Base-by-base conservation (phyloP, 2,797 vertebrate genomes). In the Bovichtus diacanthus region DNA sequence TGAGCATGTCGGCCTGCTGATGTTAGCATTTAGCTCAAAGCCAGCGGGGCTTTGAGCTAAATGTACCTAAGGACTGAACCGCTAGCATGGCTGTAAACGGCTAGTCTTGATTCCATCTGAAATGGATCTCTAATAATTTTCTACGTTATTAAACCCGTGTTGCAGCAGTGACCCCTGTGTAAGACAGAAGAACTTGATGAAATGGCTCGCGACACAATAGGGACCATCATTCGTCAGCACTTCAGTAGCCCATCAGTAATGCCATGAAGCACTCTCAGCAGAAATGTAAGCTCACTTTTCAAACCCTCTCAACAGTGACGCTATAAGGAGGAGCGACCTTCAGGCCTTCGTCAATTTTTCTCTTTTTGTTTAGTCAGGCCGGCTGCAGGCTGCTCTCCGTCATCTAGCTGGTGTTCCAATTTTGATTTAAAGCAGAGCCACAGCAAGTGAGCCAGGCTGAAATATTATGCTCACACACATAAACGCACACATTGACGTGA, bases 391-490 rank as follows among this genome's bases (percentile, higher is more conserved):
- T 92, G 89, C 53, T 61, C 83, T 90, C 82, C 50, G 62, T 93
- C 91, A 88, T 76, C 70, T 54, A 55, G 63, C 72, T 47, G 54
- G 73, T 82, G 73, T 81, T 93, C 87, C 87, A 74, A 31, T 79
- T 90, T 87, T 94, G 92, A 91, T 91, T 88, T 84, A 88, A 88
- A 91, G 82, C 91, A 93, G 92, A 93, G 75, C 77, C 82, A 67
- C 66, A 1, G 78, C 67, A 69, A 92, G 91, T 87, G 86, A 92
- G 84, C 83, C 70, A 64, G 73, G 51, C 75, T 93, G 90, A 94
- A 92, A 92, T 93, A 94, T 94, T 94, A 93, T 92, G 87, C 27
- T 21, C 65, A 29, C 23, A 66, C 63, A 27, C 82, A 93, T 90
- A 88, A 84, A 91, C 68, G 65, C 72, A 74, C 82, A 87, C 81